Evolutionary conservation across 1,140 invertebrate species (phyloP).

Genomic region (Coptotermes formosanus): DNA sequence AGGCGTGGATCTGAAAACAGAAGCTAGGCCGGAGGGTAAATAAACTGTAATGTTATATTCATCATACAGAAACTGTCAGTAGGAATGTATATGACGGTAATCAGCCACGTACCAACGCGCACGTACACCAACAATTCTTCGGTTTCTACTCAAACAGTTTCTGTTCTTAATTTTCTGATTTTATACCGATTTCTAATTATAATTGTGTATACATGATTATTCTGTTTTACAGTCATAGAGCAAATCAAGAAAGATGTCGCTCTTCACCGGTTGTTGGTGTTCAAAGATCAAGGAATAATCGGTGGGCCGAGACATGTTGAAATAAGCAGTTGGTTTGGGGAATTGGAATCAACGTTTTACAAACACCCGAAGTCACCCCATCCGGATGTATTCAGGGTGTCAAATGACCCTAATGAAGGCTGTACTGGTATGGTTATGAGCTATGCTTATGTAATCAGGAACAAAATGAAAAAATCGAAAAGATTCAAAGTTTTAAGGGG

Average conservation of each 20-base stretch:
- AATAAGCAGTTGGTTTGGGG: slow-evolving; percentile 54
- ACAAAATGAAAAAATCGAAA: too few relatives aligned
- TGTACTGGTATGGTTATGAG: slow-evolving; percentile 45
- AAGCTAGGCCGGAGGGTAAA: slow-evolving; percentile 45
- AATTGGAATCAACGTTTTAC: slow-evolving; percentile 53
- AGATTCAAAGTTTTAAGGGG: not conserved
- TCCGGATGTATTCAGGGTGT: slow-evolving; percentile 53
- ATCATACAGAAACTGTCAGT: not conserved
- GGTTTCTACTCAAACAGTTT: not conserved
- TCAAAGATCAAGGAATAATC: slow-evolving; percentile 51
- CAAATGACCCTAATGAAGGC: slow-evolving; percentile 51
- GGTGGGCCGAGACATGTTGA: slow-evolving; percentile 50
- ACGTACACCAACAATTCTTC: not conserved
- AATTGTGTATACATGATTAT: not conserved
- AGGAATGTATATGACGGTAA: too few relatives aligned
- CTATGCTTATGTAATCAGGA: not conserved
- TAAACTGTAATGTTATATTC: not conserved
- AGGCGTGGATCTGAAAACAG: slow-evolving; percentile 47
- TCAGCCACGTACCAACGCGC: too few relatives aligned
- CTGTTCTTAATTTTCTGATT: too few relatives aligned
- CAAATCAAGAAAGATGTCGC: slow-evolving; percentile 48
- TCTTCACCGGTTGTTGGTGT: slow-evolving; percentile 48
- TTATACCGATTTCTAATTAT: not conserved
- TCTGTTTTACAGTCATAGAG: slow-evolving; percentile 43
- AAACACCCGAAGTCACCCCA: slow-evolving; percentile 52